Evolutionary conservation across 2,888 invertebrate genomes (phyloP), one percentile per base, ranked within the genome.

Genomic region (Metopia argyrocephala): DNA sequence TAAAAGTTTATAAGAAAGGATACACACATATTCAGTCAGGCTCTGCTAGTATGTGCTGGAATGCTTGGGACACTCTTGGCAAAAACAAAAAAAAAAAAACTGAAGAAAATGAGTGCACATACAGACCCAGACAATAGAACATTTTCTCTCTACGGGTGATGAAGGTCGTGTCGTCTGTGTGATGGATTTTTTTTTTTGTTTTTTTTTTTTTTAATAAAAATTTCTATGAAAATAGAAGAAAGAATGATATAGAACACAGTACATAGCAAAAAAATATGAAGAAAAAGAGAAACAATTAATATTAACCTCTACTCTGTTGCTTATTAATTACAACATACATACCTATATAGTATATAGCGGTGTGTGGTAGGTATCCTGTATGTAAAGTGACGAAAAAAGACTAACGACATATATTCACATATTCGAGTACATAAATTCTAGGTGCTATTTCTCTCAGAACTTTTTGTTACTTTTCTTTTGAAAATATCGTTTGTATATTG

Each of bases 41-140:
- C 25, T 56, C 65, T 65, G 57, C 65, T 50, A 25, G 38, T 57
- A 28, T 74, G 50, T 64, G 28, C 46, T 56, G 59, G n/a, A 28
- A 48, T 18, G 2, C 7, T 50, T 12, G 15, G 23, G 54, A 31
- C 25, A 15, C 18, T 31, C 7, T 46, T 46, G 3, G 12, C 15
- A 15, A 15, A 9, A 15, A 15, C 12, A 15, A n/a, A n/a, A n/a
- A n/a, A n/a, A n/a, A n/a, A n/a, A n/a, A n/a, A n/a, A n/a, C n/a
- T n/a, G n/a, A n/a, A n/a, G n/a, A n/a, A n/a, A n/a, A n/a, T n/a
- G n/a, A n/a, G n/a, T 38, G 15, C 15, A 38, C 38, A 38, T 9
- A 15, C 38, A 38, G 12, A 38, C 15, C 3, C 38, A 38, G 9
- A 38, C 12, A 31, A 1, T n/a, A n/a, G n/a, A n/a, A 9, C 3